phyloP scores from a whole-genome alignment of 1,140 invertebrate species.

The Anadara kagoshimensis region DNA sequence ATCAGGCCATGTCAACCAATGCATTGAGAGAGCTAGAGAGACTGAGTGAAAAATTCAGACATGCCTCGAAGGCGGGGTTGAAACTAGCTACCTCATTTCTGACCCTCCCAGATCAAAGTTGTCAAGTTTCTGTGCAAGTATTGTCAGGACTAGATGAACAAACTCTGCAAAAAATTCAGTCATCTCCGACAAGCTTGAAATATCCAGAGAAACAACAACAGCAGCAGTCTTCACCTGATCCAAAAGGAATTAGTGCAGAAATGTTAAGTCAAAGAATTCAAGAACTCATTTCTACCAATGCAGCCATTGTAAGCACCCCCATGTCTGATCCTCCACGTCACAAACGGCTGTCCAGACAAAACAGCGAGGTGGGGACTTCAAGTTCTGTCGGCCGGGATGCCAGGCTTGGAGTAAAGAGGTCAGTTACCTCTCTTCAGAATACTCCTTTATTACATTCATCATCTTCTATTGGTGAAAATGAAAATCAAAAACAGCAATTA shows the following conservation, averaged over 20 bases:
- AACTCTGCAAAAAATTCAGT: too few species aligned
- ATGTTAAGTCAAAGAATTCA: slow-evolving; percentile 83
- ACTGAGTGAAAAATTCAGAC: slow-evolving; percentile 55
- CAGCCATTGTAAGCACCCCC: slow-evolving; percentile 86
- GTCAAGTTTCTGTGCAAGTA: slow-evolving; percentile 57
- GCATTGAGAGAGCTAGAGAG: slow-evolving; percentile 57
- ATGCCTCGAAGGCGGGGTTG: slow-evolving; percentile 43
- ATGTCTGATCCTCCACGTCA: slow-evolving; percentile 66
- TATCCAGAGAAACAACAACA: slow-evolving; percentile 2
- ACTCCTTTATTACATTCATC: too few species aligned
- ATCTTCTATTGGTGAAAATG: too few species aligned
- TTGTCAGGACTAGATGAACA: slow-evolving; percentile 1
- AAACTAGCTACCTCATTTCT: slow-evolving; percentile 50
- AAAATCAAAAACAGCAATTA: too few species aligned
- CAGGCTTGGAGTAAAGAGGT: too few species aligned
- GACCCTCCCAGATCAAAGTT: slow-evolving; percentile 55
- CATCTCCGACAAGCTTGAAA: not conserved
- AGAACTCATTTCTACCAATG: slow-evolving; percentile 89
- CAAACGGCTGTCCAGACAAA: slow-evolving; percentile 63
- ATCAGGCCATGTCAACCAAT: slow-evolving; percentile 47
- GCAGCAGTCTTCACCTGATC: not conserved
- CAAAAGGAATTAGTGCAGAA: slow-evolving; percentile 41
- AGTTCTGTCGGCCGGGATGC: not conserved
- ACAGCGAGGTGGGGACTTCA: slow-evolving; percentile 56
- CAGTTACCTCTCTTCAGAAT: not conserved